Conservation (phyloP, 2,113 vertebrate species). For the Gavialis gangeticus region DNA sequence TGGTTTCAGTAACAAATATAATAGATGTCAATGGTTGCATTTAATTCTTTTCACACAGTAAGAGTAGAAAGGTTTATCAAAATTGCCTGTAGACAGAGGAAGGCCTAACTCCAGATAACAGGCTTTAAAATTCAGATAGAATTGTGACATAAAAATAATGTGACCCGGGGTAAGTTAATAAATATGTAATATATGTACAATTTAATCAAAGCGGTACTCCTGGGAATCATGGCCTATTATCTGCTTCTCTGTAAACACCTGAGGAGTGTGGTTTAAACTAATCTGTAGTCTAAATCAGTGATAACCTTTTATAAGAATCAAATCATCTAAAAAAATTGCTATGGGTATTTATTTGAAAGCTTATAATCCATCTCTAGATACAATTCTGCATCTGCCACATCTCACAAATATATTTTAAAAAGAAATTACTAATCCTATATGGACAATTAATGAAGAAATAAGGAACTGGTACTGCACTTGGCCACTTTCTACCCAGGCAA, state of each 20-base stretch:
- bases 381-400: not conserved
- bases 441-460: not conserved
- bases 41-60: not conserved
- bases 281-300: not conserved
- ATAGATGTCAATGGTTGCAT: not conserved
- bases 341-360: not conserved
- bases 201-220: not conserved
- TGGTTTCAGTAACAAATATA: not conserved
- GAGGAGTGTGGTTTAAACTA: not conserved
- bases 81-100: not conserved
- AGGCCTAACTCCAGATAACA: not conserved
- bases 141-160: not conserved
- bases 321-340: not conserved
- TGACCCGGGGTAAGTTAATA: not conserved
- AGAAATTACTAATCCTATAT: not conserved
- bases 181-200: not conserved
- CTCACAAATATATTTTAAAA: not conserved
- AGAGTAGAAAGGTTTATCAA: not conserved
- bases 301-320: not conserved
- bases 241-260: slow-evolving; percentile 29
- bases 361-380: not conserved
- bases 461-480: not conserved
- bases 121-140: not conserved
- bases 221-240: not conserved
- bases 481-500: not conserved